Evolutionary conservation across 2,888 invertebrate species (phyloP), one percentile per base, ranked within the genome.

Genomic region (Dolichomitus sp.): DNA sequence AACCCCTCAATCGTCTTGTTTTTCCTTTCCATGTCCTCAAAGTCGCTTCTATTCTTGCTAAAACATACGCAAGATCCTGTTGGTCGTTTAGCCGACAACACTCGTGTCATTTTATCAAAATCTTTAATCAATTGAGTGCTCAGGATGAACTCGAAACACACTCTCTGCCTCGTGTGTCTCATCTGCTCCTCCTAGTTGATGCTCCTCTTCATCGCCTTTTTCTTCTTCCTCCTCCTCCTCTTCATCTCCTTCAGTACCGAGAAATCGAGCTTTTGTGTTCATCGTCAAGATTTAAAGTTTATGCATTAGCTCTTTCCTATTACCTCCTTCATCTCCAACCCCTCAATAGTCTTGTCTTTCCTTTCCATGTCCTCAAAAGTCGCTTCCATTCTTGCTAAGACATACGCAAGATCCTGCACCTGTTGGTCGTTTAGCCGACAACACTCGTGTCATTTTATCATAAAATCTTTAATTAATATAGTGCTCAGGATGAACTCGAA

Each of bases 101-200:
- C 33, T 33, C 6, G 33, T 33, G 33, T 19, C 33, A 4, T 63
- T 63, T 59, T 9, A 17, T 42, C 23, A 37, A 65, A 66, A 48
- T 30, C 30, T n/a, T 14, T 27, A 30, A 48, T 30, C 27, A 27
- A 48, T 66, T 30, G 30, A 30, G 27, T n/a, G 11, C 33, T n/a
- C 27, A 5, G 57, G n/a, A 65, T 48, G 27, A 65, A 45, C 19
- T 72, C 45, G n/a, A 30, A 19, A n/a, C n/a, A n/a, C n/a, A n/a
- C n/a, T n/a, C n/a, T n/a, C n/a, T n/a, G n/a, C n/a, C n/a, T n/a
- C n/a, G n/a, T n/a, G n/a, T n/a, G n/a, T n/a, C n/a, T n/a, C n/a
- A 66, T 48, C 48, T 9, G 30, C 4, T 3, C 14, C 14, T 23
- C 23, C 23, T 4, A 33, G 33, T 6, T 33, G 33, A 33, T 33